These are phyloP conservation scores for Meloidogyne exigua DNA, from an alignment of 1,140 invertebrate genomes.

Conservation along the genomic window DNA sequence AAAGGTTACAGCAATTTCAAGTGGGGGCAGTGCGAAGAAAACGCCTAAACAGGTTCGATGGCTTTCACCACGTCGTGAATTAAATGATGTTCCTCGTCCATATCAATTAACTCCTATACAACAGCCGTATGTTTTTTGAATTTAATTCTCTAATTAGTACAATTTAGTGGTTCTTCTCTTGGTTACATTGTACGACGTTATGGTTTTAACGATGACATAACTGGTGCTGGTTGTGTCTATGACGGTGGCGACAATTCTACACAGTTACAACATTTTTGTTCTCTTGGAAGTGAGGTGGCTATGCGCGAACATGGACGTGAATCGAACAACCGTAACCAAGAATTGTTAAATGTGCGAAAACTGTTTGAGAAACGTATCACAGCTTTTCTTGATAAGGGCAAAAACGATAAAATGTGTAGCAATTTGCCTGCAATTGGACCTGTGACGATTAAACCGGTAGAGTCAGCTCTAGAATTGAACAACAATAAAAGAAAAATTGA, in stretches of 20 bases:
- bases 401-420: neutral
- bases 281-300: neutral
- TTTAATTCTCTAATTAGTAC: neutral
- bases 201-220: neutral
- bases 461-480: neutral
- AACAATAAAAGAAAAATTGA: neutral
- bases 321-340: neutral
- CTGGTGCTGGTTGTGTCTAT: neutral
- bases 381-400: neutral
- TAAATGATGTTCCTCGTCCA: neutral
- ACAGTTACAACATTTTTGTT: neutral
- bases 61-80: neutral
- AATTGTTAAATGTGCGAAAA: neutral
- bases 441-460: neutral
- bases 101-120: neutral
- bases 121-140: neutral
- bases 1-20: neutral
- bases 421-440: neutral
- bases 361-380: neutral
- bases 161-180: neutral
- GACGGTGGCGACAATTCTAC: neutral
- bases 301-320: neutral
- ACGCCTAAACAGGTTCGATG: constrained; percentile 3
- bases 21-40: neutral
- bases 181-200: neutral